Evolutionary conservation across 2,888 invertebrate genomes (phyloP).

Genomic region (Hylaea fasciaria): DNA sequence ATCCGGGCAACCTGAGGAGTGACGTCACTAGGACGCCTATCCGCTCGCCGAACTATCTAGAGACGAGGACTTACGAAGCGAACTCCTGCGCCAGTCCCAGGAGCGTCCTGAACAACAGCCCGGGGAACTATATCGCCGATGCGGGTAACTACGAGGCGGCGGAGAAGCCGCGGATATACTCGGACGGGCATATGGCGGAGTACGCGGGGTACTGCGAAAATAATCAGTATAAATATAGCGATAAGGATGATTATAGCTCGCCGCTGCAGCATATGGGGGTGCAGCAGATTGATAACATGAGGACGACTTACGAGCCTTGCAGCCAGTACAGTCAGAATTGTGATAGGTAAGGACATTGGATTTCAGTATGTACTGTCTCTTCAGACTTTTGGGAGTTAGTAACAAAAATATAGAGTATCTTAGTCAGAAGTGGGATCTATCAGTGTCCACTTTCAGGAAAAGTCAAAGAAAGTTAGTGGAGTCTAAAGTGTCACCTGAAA

Average conservation of each 20-base stretch:
- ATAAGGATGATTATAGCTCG: constrained; percentile 67
- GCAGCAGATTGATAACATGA: constrained; percentile 66
- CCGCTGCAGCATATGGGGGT: constrained; percentile 60
- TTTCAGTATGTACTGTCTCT: neutral
- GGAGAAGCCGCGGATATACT: constrained; percentile 61
- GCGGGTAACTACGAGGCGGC: constrained; percentile 62
- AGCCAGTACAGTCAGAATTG: constrained; percentile 67
- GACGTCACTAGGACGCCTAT: constrained; percentile 62
- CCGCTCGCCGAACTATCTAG: constrained; percentile 69
- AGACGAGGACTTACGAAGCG: constrained; percentile 65
- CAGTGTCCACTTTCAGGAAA: no score
- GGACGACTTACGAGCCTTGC: constrained; percentile 63
- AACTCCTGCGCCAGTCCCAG: constrained; percentile 70
- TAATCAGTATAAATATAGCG: constrained; percentile 66
- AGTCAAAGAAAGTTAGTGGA: no score
- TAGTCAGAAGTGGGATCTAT: no score
- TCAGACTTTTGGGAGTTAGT: no score
- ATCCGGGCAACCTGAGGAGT: constrained; percentile 62
- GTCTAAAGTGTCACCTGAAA: no score
- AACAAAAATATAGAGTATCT: no score
- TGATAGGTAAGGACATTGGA: constrained; percentile 48
- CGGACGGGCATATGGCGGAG: constrained; percentile 64
- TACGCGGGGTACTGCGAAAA: constrained; percentile 68
- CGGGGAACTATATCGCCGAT: constrained; percentile 69
- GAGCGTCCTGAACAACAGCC: constrained; percentile 70